Base-by-base conservation (phyloP, 2,113 vertebrate genomes). In the Sinocyclocheilus grahami region DNA sequence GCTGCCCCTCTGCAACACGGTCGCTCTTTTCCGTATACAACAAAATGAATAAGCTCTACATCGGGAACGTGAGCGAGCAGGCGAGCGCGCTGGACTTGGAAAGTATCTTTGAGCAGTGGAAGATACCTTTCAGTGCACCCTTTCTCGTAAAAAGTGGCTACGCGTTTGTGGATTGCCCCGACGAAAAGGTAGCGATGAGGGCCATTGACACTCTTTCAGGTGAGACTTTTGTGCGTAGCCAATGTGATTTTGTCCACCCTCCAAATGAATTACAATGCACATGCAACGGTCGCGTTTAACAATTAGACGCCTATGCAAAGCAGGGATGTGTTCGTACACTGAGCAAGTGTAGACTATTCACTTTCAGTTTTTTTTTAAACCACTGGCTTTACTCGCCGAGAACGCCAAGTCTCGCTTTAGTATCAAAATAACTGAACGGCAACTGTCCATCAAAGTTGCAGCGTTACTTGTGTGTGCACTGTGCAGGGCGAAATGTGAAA, bases 11-110 rank as follows among this genome's bases (percentile, higher is more conserved):
- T 20, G 18, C 22, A 51, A 82, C 78, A 71, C 86, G 74, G 51
- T 82, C 83, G 74, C 63, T 48, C 86, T 85, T 88, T 82, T 91
- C 90, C 87, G 90, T 89, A 93, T 88, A 89, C 86, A 87, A 87
- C 92, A 97, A 95, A 94, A 99, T 99, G 98, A 99, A 99, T 95
- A 99, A 99, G 96, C 96, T 99, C 88, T 99, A 99, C 90, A 97
- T 99, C 91, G 97, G 98, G 82, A 99, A 99, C 94, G 96, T 99
- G 92, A 96, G 97, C 95, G 97, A 98, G 90, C 96, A 96, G 94
- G 95, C 97, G 91, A 97, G 95, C 92, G 96, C 97, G 55, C 93
- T 96, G 93, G 98, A 99, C 95, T 96, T 99, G 90, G 97, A 99
- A 96, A 97, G 93, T 96, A 91, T 99, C 93, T 99, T 99, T 94